Base-by-base conservation (phyloP, 2,888 invertebrate species). In the Drosophila peninsularis region DNA sequence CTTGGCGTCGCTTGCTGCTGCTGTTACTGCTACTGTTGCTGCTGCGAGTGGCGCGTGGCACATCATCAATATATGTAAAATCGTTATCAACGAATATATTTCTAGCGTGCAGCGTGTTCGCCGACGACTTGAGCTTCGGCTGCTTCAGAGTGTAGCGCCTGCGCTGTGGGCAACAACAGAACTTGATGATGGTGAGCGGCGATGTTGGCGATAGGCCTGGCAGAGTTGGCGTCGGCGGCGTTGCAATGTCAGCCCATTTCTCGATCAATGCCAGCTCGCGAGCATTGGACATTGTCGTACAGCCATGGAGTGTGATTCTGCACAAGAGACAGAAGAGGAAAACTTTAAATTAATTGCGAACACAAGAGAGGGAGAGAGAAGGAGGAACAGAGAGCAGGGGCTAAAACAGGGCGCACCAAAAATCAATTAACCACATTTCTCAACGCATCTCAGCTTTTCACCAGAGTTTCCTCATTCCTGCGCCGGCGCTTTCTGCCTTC, bases 221-320 rank as follows among this genome's bases (percentile, higher is more conserved):
- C 76, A 82, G 56, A 57, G 78, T 71, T 64, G 82, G 81, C 72
- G 83, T 80, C 82, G 85, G 78, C 75, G 88, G 77, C 73, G 85
- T 78, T 72, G 82, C 88, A 71, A 90, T 88, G 78, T 90, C 89
- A 88, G 91, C 89, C 91, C 91, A 91, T 90, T 91, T 90, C 76
- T 91, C 88, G 75, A 89, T 86, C 82, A 90, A 89, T 86, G 91
- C 90, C 90, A 91, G 79, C 88, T 91, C 91, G 70, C 90, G 91
- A 88, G 90, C 87, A 89, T 90, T 91, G 78, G 91, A 90, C 91
- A 91, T 91, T 89, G 90, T 90, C 71, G 82, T 84, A 85, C 82
- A 82, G 89, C 91, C 91, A 91, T 91, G 87, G 81, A 91, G 89
- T 78, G 80, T 80, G 71, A 89, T 91, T 91, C 91, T 91, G 82